phyloP scores from a whole-genome alignment of 1,140 invertebrate genomes.

The Caenorhabditis latens region DNA sequence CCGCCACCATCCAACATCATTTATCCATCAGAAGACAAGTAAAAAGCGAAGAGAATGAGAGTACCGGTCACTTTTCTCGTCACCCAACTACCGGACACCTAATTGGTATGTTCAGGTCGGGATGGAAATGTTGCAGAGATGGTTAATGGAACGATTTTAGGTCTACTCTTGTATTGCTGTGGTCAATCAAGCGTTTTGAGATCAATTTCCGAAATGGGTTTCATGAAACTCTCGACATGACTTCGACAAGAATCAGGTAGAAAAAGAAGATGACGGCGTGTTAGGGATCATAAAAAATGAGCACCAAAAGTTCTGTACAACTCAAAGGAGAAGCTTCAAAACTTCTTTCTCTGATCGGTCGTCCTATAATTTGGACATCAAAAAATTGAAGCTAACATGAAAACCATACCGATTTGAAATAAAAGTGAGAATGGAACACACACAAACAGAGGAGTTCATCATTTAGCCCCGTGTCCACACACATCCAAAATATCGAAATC shows the following conservation, averaged over 20 bases:
- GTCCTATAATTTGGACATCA: no score
- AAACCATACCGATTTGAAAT: not conserved
- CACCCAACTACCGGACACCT: slow-evolving; percentile 50
- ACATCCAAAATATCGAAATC: slow-evolving; percentile 42
- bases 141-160: slow-evolving; percentile 51
- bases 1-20: slow-evolving; percentile 15
- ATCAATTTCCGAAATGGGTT: slow-evolving; percentile 1
- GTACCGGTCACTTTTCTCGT: slow-evolving; percentile 54
- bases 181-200: slow-evolving; percentile 51
- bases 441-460: not conserved
- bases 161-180: not conserved
- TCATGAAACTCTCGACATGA: slow-evolving; percentile 21
- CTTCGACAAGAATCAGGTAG: not conserved
- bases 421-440: slow-evolving; percentile 21
- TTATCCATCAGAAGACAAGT: slow-evolving; percentile 36
- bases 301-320: no score
- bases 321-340: no score
- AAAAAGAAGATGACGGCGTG: not conserved
- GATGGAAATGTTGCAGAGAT: slow-evolving; percentile 55
- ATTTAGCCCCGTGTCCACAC: slow-evolving; percentile 1
- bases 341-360: no score
- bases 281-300: no score
- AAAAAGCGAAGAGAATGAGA: slow-evolving; percentile 1
- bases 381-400: no score
- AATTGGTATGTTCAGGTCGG: slow-evolving; percentile 56